Percentiles rank a stretch among this genome's conserved stretches.
Evolutionary conservation across 2,797 vertebrate genomes (phyloP).

Genomic region (Eupleurogrammus muticus): DNA sequence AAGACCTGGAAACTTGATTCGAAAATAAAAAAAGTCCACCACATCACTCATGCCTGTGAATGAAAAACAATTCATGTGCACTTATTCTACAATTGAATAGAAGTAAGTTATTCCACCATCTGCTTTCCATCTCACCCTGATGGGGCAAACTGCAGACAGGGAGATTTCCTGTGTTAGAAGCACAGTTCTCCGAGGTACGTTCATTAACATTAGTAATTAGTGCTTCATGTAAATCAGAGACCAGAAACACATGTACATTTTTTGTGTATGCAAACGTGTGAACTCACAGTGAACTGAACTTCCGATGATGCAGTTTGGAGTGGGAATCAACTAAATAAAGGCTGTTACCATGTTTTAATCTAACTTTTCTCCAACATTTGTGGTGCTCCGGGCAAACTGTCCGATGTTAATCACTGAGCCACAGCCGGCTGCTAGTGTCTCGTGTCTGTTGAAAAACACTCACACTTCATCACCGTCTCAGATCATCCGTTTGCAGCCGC

Average conservation of each 20-base stretch:
- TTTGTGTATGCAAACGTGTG: no score
- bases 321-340: background rate
- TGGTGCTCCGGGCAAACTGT: conserved; percentile 16
- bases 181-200: conserved; percentile 14
- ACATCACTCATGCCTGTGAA: conserved; percentile 1
- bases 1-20: conserved; percentile 6
- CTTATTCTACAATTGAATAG: background rate
- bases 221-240: conserved; percentile 13
- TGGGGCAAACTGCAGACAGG: background rate
- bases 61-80: background rate
- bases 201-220: conserved; percentile 25
- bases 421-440: conserved; percentile 14
- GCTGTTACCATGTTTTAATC: background rate
- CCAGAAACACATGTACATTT: background rate
- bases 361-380: conserved; percentile 8
- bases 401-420: conserved; percentile 27
- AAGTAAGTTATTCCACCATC: conserved; percentile 1
- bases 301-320: background rate
- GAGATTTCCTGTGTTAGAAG: conserved; percentile 8
- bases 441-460: background rate
- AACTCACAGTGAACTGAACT: no score
- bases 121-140: conserved; percentile 9
- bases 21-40: conserved; percentile 2
- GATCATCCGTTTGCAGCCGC: conserved; percentile 1
- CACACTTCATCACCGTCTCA: background rate